phyloP scores from a whole-genome alignment of 1,140 invertebrate species.

The Archegozetes longisetosus region DNA sequence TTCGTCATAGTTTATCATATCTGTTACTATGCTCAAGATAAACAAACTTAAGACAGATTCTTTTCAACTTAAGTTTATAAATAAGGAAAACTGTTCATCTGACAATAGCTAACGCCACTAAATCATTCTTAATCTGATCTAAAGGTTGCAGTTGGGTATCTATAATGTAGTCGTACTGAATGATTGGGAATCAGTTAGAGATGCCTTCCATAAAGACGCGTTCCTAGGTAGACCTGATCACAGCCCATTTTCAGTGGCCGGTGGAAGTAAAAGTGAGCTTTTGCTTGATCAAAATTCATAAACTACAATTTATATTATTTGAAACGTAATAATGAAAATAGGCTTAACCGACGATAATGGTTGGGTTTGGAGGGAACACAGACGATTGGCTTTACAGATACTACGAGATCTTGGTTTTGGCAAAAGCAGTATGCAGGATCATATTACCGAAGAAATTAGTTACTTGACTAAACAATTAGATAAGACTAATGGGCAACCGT shows the following conservation, averaged over 20 bases:
- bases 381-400: constrained; percentile 49
- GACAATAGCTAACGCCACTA: background rate
- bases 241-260: background rate
- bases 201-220: constrained; percentile 16
- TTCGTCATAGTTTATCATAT: too few species aligned
- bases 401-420: constrained; percentile 56
- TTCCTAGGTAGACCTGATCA: constrained; percentile 12
- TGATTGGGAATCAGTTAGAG: constrained; percentile 17
- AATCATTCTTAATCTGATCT: background rate
- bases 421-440: constrained; percentile 44
- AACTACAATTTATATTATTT: background rate
- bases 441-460: constrained; percentile 18
- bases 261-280: background rate
- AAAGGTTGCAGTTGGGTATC: constrained; percentile 15
- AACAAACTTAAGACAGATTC: too few species aligned
- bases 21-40: too few species aligned
- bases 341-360: constrained; percentile 29
- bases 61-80: too few species aligned
- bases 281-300: background rate
- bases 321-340: background rate
- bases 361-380: constrained; percentile 50
- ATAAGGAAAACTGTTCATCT: background rate
- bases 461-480: constrained; percentile 16
- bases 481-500: background rate
- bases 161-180: constrained; percentile 18